Conservation (phyloP, 2,888 invertebrate species). For the Ectemnius continuus region DNA sequence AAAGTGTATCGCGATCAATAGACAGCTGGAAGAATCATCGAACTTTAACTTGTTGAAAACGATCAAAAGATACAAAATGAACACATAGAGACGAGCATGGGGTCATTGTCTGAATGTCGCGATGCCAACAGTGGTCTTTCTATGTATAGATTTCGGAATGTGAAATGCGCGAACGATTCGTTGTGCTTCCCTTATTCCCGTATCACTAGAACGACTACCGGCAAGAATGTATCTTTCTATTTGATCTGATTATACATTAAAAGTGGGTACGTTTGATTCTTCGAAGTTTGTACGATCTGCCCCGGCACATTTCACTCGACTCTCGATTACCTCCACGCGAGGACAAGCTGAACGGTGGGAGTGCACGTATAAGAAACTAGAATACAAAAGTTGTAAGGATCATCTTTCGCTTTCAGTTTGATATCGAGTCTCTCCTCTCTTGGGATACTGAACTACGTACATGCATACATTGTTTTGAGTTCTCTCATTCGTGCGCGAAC, state of each 20-base stretch:
- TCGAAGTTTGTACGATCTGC: constrained; percentile 10
- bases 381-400: neutral
- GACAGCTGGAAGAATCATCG: constrained; percentile 20
- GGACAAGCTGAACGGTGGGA: neutral
- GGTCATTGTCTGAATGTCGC: constrained; percentile 10
- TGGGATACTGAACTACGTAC: neutral
- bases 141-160: constrained; percentile 47
- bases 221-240: constrained; percentile 18
- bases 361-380: no score
- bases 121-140: constrained; percentile 5
- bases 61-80: constrained; percentile 47
- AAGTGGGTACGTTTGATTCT: constrained; percentile 13
- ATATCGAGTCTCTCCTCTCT: constrained; percentile 8
- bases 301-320: constrained; percentile 35
- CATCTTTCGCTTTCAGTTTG: neutral
- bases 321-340: neutral
- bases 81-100: constrained; percentile 38
- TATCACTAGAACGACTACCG: constrained; percentile 25
- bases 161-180: constrained; percentile 50
- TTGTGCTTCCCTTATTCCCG: constrained; percentile 35
- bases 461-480: no score
- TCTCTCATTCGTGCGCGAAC: no score
- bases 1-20: constrained; percentile 9
- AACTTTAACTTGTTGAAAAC: constrained; percentile 40
- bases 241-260: constrained; percentile 25